These are phyloP conservation scores for Monopis laevigella DNA, from an alignment of 2,888 invertebrate genomes.

Conservation along the genomic window DNA sequence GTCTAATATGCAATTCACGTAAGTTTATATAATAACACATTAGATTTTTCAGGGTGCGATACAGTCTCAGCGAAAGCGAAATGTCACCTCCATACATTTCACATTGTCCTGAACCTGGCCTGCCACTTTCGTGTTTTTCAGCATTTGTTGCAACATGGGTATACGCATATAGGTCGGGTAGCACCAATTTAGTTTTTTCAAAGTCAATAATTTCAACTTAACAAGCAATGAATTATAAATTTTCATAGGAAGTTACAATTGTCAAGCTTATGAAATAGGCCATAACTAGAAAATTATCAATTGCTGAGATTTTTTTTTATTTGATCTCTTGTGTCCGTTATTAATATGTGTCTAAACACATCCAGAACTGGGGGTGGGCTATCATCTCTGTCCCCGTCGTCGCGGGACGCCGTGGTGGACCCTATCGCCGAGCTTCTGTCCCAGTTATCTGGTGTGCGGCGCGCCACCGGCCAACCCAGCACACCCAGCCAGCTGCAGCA, in stretches of 20 bases:
- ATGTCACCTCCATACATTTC: no score
- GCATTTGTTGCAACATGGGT: background rate
- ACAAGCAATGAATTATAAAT: no score
- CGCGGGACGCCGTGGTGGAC: constrained; percentile 94
- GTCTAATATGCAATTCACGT: constrained; percentile 94
- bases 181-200: background rate
- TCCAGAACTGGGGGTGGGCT: constrained; percentile 83
- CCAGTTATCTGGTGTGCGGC: constrained; percentile 92
- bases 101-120: no score
- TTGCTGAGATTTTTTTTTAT: no score
- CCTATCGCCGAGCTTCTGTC: constrained; percentile 96
- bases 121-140: background rate
- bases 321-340: no score
- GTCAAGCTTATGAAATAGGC: no score
- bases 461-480: constrained; percentile 61
- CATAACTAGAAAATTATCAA: no score
- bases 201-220: no score
- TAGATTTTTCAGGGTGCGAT: no score
- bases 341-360: background rate
- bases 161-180: background rate
- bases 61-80: no score
- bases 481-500: constrained; percentile 89
- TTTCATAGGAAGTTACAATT: no score
- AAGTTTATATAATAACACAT: constrained; percentile 20
- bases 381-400: constrained; percentile 86